Evolutionary conservation across 2,888 invertebrate genomes (phyloP), one percentile per base, ranked within the genome.

Genomic region (Platycnemis pennipes): DNA sequence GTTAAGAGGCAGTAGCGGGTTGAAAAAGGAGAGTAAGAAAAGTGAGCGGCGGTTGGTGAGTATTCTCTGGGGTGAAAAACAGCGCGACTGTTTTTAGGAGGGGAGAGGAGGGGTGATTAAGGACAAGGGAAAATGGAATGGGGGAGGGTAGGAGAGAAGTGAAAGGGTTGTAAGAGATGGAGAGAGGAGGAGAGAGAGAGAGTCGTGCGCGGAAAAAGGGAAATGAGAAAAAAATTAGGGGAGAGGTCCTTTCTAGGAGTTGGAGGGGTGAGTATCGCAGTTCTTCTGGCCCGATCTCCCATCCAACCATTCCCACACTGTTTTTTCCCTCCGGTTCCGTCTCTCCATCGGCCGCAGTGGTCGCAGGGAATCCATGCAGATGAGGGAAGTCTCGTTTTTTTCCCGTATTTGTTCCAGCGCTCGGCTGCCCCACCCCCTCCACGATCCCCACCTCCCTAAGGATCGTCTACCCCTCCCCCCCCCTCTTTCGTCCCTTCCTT

Each of bases 311-410:
- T 89, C 89, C 89, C 89, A 89, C 53, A 56, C 77, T 91, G 89
- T 46, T 89, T 53, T 53, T 89, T 91, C 22, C 63, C 69, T 91
- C 69, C 26, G 13, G 37, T 19, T 37, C 45, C 42, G 87, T 87
- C 87, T 87, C 56, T 53, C 89, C 91, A 89, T 89, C 89, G 42
- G 63, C 89, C 89, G 53, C 89, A 56, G 91, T 87, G 87, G 87
- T 44, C 87, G 87, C 22, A 31, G 77, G 77, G 77, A 37, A 77
- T 91, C 45, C 91, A 91, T 91, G 91, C 91, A 91, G 91, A 91
- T 91, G 91, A 89, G 89, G 46, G n/a, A 86, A 87, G 89, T 22
- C 77, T 31, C 91, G 19, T 69, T 91, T 91, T 91, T 91, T 91
- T 19, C 63, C 46, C 87, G 45, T 37, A 46, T 46, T 46, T 87